Evolutionary conservation across 2,888 invertebrate species (phyloP).

Genomic region (Apoderus coryli): DNA sequence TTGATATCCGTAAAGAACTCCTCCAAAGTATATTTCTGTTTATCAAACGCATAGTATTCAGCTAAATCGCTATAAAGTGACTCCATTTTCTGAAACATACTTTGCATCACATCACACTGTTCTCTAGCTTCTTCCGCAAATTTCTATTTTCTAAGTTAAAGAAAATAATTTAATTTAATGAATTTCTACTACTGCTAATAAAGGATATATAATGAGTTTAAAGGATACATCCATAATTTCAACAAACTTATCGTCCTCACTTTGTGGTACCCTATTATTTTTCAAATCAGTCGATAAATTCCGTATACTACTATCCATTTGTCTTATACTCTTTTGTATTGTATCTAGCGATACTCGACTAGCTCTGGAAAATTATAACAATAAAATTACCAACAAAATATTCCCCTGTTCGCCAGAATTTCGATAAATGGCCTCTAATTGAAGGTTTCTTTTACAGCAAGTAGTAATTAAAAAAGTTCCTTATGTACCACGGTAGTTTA

Average conservation of each 20-base stretch:
- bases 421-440: background rate
- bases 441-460: background rate
- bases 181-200: too few relatives aligned
- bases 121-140: constrained; percentile 60
- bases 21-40: constrained; percentile 84
- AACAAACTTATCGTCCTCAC: constrained; percentile 69
- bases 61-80: constrained; percentile 68
- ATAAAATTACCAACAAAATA: too few relatives aligned
- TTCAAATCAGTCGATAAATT: constrained; percentile 83
- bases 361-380: constrained; percentile 40
- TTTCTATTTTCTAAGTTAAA: too few relatives aligned
- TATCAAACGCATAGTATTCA: constrained; percentile 86
- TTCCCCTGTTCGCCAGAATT: too few relatives aligned
- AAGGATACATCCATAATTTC: constrained; percentile 69
- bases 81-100: constrained; percentile 91
- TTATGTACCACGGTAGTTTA: too few relatives aligned
- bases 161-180: too few relatives aligned
- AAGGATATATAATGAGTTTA: too few relatives aligned
- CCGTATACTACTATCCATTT: constrained; percentile 77
- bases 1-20: constrained; percentile 94
- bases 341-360: constrained; percentile 72
- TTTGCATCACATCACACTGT: constrained; percentile 77
- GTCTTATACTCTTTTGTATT: constrained; percentile 62
- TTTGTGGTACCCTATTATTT: constrained; percentile 66
- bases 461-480: too few relatives aligned